A percentile compares a stretch with the other conserved stretches of the same genome.
phyloP scores from a whole-genome alignment of 2,113 vertebrate species.

The Clarias gariepinus region DNA sequence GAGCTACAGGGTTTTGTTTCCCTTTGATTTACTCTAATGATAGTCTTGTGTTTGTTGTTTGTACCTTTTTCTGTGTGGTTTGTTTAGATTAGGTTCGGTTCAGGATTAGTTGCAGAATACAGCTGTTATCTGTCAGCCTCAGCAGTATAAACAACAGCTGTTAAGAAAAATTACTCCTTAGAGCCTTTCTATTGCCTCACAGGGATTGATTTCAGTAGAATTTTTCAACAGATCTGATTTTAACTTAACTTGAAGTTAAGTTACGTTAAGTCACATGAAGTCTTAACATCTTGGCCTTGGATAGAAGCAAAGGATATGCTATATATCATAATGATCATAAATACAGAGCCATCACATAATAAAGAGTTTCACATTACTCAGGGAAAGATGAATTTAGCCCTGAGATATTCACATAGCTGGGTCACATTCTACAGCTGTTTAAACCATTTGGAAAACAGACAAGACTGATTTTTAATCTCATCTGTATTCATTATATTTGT shows the following conservation, averaged over 20 bases:
- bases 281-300: not conserved
- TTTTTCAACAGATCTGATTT: not conserved
- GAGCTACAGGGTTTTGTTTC: not conserved
- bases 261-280: not conserved
- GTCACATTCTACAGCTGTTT: slow-evolving; percentile 50
- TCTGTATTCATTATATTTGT: slow-evolving; percentile 26
- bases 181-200: not conserved
- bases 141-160: not conserved
- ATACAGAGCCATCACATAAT: not conserved
- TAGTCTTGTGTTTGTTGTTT: not conserved
- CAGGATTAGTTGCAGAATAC: slow-evolving; percentile 4
- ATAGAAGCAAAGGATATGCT: not conserved
- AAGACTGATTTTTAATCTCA: not conserved
- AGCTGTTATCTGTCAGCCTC: not conserved
- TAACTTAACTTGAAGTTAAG: not conserved
- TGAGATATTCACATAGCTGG: slow-evolving; percentile 56
- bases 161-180: not conserved
- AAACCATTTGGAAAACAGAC: slow-evolving; percentile 40
- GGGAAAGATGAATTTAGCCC: slow-evolving; percentile 34
- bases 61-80: not conserved
- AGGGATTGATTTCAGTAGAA: not conserved
- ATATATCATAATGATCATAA: slow-evolving; percentile 34
- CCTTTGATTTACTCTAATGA: not conserved
- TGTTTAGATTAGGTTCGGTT: not conserved
- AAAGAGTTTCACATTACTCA: slow-evolving; percentile 39